Conservation (phyloP, 2,113 vertebrate species). For the Zosterops borbonicus region DNA sequence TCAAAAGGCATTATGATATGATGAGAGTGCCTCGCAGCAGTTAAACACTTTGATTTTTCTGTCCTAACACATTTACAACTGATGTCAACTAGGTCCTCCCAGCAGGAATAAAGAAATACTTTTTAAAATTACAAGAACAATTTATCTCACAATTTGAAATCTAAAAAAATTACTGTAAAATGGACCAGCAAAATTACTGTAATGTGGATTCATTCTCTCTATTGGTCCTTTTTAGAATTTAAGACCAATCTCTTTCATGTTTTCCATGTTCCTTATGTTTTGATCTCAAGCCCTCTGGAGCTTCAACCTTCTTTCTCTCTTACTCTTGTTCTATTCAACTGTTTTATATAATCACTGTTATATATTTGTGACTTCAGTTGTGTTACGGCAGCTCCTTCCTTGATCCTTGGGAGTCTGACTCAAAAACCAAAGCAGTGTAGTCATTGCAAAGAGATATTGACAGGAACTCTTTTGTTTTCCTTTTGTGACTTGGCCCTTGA, state of each 20-base stretch:
- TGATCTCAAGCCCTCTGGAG: not conserved
- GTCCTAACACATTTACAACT: slow-evolving; percentile 19
- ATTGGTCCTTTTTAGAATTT: not conserved
- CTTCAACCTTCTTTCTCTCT: not conserved
- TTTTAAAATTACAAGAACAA: not conserved
- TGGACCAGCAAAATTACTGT: not conserved
- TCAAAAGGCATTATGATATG: slow-evolving; percentile 32
- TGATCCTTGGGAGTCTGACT: not conserved
- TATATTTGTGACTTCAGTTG: not conserved
- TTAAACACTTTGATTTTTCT: slow-evolving; percentile 45
- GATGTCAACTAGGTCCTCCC: not conserved
- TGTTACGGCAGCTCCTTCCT: not conserved
- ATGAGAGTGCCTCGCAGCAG: not conserved
- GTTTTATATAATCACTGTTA: not conserved
- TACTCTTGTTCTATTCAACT: not conserved
- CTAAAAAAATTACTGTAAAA: not conserved
- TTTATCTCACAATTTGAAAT: not conserved
- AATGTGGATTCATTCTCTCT: not conserved
- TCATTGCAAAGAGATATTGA: not conserved
- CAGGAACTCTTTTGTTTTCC: not conserved
- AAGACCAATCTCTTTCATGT: not conserved
- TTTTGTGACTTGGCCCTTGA: not conserved
- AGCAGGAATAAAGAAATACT: slow-evolving; percentile 7
- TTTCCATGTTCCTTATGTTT: not conserved
- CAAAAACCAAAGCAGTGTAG: not conserved